Evolutionary conservation across 2,888 invertebrate species (phyloP).

Genomic region (Campoplex nolae): DNA sequence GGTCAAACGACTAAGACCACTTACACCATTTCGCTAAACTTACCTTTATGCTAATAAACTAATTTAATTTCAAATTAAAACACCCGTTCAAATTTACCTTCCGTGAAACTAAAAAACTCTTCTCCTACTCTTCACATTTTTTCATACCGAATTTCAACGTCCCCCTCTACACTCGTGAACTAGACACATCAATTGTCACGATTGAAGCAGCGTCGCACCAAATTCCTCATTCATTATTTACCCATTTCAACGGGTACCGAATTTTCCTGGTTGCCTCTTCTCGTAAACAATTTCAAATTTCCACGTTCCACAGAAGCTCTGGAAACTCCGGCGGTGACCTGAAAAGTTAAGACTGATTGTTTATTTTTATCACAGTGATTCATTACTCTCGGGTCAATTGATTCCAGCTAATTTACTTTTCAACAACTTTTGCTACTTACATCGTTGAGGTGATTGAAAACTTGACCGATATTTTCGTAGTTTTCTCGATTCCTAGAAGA

Average conservation of each 20-base stretch:
- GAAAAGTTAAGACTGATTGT: background rate
- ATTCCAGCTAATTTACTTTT: background rate
- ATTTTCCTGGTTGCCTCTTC: background rate
- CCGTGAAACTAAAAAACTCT: background rate
- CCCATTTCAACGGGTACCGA: background rate
- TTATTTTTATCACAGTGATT: background rate
- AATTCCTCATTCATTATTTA: background rate
- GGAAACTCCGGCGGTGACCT: background rate
- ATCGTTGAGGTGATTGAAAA: background rate
- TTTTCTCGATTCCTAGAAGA: background rate
- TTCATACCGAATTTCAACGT: background rate
- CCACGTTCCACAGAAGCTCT: background rate
- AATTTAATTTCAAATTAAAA: slow-evolving; percentile 69
- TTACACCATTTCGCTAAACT: slow-evolving; percentile 60
- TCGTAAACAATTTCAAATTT: background rate
- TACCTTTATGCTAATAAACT: slow-evolving; percentile 68
- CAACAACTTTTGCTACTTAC: background rate
- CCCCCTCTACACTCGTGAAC: background rate
- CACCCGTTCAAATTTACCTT: slow-evolving; percentile 60
- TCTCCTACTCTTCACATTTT: background rate
- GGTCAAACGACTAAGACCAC: slow-evolving; percentile 24
- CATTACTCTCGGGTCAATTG: background rate
- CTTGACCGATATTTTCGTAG: background rate
- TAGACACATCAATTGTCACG: background rate
- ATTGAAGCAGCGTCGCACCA: background rate